Conservation (phyloP, 2,113 vertebrate species). For the Embiotoca jacksoni region DNA sequence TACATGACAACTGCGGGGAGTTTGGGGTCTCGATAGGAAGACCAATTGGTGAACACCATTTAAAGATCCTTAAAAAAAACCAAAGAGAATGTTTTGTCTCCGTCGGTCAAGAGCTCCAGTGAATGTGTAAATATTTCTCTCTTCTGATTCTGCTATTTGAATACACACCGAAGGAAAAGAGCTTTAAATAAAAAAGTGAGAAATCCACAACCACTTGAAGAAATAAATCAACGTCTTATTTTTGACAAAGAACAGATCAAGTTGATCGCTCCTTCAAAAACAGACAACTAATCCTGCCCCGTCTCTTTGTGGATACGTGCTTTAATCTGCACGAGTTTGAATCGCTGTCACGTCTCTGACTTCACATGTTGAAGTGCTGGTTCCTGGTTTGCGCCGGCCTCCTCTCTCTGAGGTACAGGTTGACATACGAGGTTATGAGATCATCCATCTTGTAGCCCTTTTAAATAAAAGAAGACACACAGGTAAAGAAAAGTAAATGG, state of each 20-base stretch:
- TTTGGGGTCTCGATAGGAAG: neutral
- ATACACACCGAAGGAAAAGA: neutral
- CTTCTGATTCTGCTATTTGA: neutral
- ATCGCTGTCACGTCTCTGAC: no score
- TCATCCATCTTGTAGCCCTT: conserved; percentile 99
- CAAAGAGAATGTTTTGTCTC: neutral
- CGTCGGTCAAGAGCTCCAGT: neutral
- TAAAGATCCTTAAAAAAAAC: neutral
- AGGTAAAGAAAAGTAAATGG: neutral
- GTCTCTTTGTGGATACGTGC: neutral
- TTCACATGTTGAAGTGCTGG: conserved; percentile 66
- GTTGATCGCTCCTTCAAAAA: conserved; percentile 1
- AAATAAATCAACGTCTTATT: conserved; percentile 9
- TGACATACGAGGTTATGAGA: conserved; percentile 93
- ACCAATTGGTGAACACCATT: neutral
- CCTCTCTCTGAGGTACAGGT: conserved; percentile 83
- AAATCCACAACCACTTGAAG: conserved; percentile 22
- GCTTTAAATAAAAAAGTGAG: conserved; percentile 41
- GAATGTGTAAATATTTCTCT: neutral
- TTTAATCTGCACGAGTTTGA: neutral
- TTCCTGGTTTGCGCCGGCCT: conserved; percentile 80
- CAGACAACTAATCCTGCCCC: neutral
- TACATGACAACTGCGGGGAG: neutral
- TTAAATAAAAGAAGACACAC: conserved; percentile 45
- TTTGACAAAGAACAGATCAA: neutral